Base-by-base conservation (phyloP, 2,113 vertebrate species). In the Aplodontia rufa region DNA sequence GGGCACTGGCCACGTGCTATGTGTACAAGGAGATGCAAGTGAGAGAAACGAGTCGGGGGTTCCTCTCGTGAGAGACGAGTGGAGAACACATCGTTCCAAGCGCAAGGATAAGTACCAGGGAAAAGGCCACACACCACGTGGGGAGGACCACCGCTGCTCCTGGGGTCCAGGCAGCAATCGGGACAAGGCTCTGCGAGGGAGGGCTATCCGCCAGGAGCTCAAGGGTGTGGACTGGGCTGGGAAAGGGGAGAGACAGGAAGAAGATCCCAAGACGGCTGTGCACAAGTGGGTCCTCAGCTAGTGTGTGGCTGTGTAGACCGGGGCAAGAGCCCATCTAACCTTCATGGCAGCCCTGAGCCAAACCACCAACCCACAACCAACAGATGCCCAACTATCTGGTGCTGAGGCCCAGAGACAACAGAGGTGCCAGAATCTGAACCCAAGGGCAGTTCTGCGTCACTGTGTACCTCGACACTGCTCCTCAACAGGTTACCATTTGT, bases 41-140 rank as follows among this genome's bases (percentile, higher is more conserved):
- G 10, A 60, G 58, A 28, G 10, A 60, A 60, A 9, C 26, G 22
- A 60, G 58, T 7, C 55, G 24, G 22, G 8, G 76, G 80, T 1
- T 17, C 5, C 51, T 16, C 16, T 0, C 5, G 20, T 0, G 32
- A 81, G 49, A 74, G n/a, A n/a, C 16, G 5, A 10, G 5, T 0
- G 6, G 40, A 13, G 9, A 30, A n/a, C n/a, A 11, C 2, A 26
- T 3, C 42, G 8, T 3, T 16, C 79, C 40, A 5, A n/a, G 69
- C 1, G 0, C 2, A 28, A 64, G 66, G 42, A 42, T 10, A 1
- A 45, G 42, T 1, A 8, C 10, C 12, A 16, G 0, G 0, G 45
- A 55, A 4, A n/a, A 8, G 8, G 6, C 47, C 40, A 3, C 7
- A 3, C 1, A 4, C 12, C 32, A 1, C 0, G 3, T 80, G 40